phyloP scores from a whole-genome alignment of 2,797 vertebrate genomes.

The Emys orbicularis region DNA sequence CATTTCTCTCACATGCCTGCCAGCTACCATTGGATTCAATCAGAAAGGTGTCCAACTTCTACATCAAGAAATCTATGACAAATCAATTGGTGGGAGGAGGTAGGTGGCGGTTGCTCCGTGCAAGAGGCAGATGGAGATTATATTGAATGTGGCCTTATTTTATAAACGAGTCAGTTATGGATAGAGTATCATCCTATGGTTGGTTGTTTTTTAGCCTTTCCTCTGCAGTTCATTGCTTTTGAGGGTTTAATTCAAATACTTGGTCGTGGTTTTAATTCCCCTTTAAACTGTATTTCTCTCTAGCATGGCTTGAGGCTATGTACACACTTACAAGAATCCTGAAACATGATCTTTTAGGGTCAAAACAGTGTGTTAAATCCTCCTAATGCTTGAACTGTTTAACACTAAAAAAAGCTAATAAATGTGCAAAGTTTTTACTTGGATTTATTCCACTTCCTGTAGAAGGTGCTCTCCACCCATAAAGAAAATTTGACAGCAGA shows the following conservation, averaged over 20 bases:
- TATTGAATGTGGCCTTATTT: constrained; percentile 15
- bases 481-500: constrained; percentile 75
- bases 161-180: constrained; percentile 44
- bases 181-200: constrained; percentile 21
- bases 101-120: neutral
- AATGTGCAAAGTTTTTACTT: constrained; percentile 65
- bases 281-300: constrained; percentile 61
- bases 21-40: constrained; percentile 50
- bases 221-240: constrained; percentile 48
- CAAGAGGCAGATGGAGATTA: constrained; percentile 51
- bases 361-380: constrained; percentile 71
- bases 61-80: constrained; percentile 32
- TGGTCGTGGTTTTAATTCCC: constrained; percentile 46
- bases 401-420: constrained; percentile 72
- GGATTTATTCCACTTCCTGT: constrained; percentile 78
- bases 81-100: constrained; percentile 61
- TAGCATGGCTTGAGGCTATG: constrained; percentile 75
- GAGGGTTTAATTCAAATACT: constrained; percentile 36
- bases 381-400: constrained; percentile 71
- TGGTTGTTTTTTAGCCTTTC: constrained; percentile 29
- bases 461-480: constrained; percentile 78
- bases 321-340: constrained; percentile 75
- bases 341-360: constrained; percentile 76
- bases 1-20: neutral
- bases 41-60: constrained; percentile 57